Evolutionary conservation across 2,113 vertebrate genomes (phyloP).

Genomic region (Melanotaenia duboulayi): DNA sequence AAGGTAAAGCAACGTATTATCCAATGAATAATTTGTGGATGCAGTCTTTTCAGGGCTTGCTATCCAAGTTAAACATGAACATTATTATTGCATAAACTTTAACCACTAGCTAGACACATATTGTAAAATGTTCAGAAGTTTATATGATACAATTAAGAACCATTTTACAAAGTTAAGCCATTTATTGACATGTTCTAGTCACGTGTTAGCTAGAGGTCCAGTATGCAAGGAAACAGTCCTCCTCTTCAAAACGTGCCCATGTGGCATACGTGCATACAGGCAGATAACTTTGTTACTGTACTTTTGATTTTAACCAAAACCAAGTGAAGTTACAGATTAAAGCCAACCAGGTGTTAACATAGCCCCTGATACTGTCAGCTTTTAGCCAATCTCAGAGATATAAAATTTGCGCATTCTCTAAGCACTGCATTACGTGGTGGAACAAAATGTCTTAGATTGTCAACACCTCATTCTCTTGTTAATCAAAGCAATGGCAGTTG

Average conservation of each 20-base stretch:
- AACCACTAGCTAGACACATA: no score
- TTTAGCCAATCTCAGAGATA: not conserved
- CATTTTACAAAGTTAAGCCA: not conserved
- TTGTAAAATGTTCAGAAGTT: not conserved
- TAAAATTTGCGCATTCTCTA: not conserved
- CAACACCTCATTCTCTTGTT: not conserved
- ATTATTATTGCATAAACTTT: not conserved
- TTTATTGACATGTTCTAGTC: not conserved
- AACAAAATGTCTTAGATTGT: not conserved
- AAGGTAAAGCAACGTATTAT: constrained; percentile 14
- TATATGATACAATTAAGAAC: not conserved
- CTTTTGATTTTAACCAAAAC: no score
- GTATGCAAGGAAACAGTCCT: no score
- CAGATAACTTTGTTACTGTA: no score
- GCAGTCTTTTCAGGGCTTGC: constrained; percentile 13
- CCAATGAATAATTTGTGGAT: not conserved
- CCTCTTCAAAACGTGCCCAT: no score
- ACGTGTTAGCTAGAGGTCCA: not conserved
- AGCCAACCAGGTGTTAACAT: not conserved
- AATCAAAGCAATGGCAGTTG: not conserved
- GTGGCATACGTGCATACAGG: no score
- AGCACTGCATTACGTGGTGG: not conserved
- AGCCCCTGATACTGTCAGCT: not conserved
- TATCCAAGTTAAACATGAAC: constrained; percentile 14
- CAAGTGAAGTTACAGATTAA: no score